phyloP scores from a whole-genome alignment of 2,888 invertebrate genomes.

The Machimus rusticus region DNA sequence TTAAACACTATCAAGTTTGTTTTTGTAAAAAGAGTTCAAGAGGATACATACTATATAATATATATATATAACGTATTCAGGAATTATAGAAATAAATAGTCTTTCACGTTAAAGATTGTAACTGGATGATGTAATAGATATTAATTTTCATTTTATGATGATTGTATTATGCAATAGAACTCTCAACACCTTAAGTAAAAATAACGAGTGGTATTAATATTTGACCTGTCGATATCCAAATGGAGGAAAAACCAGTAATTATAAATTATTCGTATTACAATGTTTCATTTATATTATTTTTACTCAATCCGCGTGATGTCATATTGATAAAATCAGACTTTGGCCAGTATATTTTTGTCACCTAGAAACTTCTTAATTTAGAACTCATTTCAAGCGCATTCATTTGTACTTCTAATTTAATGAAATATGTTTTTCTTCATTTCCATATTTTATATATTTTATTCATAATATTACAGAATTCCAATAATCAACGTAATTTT shows the following conservation, averaged over 20 bases:
- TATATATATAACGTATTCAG: neutral
- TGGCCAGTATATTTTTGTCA: neutral
- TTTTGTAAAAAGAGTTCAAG: neutral
- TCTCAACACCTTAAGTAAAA: neutral
- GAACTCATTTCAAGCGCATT: neutral
- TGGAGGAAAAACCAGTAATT: too few species aligned
- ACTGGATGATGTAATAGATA: neutral
- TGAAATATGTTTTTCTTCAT: neutral
- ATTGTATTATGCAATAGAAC: neutral
- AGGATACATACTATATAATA: too few species aligned
- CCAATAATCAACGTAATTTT: neutral
- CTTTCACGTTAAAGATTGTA: neutral
- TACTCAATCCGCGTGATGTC: too few species aligned
- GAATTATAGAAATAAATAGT: neutral
- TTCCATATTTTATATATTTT: neutral
- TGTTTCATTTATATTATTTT: too few species aligned
- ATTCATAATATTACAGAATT: neutral
- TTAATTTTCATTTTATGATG: neutral
- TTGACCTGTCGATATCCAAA: too few species aligned
- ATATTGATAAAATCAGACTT: too few species aligned
- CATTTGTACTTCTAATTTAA: neutral
- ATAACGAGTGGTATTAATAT: neutral
- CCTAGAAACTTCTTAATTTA: neutral
- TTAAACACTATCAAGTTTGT: too few species aligned
- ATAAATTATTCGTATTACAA: too few species aligned